Percentiles rank a stretch among this genome's conserved stretches.
These are phyloP conservation scores for Okamejei kenojei DNA, from an alignment of 2,797 vertebrate species.

Conservation along the genomic window DNA sequence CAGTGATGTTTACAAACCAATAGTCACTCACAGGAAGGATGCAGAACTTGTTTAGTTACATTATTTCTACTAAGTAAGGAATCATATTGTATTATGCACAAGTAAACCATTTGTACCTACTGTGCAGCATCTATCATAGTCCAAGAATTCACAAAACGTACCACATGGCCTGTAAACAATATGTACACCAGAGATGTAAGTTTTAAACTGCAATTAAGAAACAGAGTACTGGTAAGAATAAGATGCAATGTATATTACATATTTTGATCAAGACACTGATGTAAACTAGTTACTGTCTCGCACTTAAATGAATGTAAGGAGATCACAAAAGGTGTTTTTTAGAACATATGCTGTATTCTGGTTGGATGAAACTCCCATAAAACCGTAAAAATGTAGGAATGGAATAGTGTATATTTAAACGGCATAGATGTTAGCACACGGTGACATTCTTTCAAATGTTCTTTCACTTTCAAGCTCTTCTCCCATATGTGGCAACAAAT, in stretches of 20 bases:
- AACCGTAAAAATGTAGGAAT: neutral
- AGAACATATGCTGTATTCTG: neutral
- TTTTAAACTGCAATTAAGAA: no score
- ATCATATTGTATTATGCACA: no score
- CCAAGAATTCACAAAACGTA: no score
- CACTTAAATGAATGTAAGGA: neutral
- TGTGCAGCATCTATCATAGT: no score
- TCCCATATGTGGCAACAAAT: neutral
- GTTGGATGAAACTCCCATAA: neutral
- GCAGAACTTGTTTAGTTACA: neutral
- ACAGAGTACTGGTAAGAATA: no score
- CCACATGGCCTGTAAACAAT: no score
- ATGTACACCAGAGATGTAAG: no score
- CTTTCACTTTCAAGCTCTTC: neutral
- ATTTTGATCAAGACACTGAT: neutral
- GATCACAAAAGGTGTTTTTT: neutral
- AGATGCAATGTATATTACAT: no score
- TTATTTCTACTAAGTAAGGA: no score
- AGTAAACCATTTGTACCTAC: no score
- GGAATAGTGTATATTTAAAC: neutral
- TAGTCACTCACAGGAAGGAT: neutral
- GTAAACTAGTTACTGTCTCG: neutral
- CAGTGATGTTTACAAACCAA: neutral
- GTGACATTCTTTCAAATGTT: neutral
- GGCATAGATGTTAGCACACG: neutral